Evolutionary conservation across 2,113 vertebrate genomes (phyloP).

Genomic region (Laticauda colubrina): DNA sequence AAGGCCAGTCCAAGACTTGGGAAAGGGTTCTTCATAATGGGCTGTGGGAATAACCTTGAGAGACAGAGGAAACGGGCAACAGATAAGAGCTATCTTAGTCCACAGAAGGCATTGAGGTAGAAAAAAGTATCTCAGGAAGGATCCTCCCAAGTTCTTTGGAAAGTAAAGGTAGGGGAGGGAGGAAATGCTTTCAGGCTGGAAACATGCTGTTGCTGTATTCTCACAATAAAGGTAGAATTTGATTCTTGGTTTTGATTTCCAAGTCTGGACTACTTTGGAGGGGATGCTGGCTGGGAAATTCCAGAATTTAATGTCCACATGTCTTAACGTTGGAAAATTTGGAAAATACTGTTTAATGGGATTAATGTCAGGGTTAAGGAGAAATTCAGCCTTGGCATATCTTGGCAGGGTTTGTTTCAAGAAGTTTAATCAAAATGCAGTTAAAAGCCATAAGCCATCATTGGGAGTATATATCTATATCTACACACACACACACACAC

Average conservation of each 20-base stretch:
- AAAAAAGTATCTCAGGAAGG: not conserved
- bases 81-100: not conserved
- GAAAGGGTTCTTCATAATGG: not conserved
- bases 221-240: not conserved
- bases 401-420: not conserved
- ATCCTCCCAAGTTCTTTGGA: not conserved
- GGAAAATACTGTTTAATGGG: not conserved
- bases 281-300: not conserved
- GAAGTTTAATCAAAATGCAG: too few relatives aligned
- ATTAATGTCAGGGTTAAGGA: not conserved
- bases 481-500: too few relatives aligned
- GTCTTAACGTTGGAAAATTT: not conserved
- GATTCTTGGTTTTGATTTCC: not conserved
- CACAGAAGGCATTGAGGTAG: not conserved
- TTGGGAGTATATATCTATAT: too few relatives aligned
- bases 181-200: not conserved
- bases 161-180: not conserved
- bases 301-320: not conserved
- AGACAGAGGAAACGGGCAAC: not conserved
- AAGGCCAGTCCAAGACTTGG: slow-evolving; percentile 26
- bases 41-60: not conserved
- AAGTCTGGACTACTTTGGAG: not conserved
- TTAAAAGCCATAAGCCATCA: too few relatives aligned
- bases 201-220: not conserved
- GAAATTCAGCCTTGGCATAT: not conserved